A percentile compares a stretch with the other conserved stretches of the same genome.
Conservation (phyloP, 2,797 vertebrate species). For the Bryconaethiops microstoma region DNA sequence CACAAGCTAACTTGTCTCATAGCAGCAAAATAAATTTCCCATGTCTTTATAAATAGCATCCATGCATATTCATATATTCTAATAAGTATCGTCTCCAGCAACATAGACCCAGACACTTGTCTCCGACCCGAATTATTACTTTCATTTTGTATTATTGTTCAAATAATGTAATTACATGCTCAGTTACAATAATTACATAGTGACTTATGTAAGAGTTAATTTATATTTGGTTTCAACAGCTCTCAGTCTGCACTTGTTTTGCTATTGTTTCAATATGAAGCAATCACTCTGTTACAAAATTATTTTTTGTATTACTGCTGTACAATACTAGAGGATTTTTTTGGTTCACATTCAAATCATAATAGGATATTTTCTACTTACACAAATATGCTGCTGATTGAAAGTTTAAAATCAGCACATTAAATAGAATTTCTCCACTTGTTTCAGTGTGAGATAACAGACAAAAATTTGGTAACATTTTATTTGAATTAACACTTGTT, state of each 20-base stretch:
- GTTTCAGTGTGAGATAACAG: neutral
- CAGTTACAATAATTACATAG: neutral
- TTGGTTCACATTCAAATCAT: too few relatives aligned
- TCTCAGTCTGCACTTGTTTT: neutral
- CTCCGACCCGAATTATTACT: too few relatives aligned
- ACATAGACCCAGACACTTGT: slow-evolving; percentile 20
- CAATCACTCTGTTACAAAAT: too few relatives aligned
- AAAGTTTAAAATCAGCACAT: neutral
- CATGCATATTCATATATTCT: slow-evolving; percentile 28
- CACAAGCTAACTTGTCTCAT: slow-evolving; percentile 16
- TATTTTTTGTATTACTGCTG: too few relatives aligned
- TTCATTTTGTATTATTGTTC: neutral
- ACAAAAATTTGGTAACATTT: too few relatives aligned
- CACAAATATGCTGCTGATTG: neutral
- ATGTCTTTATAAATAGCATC: slow-evolving; percentile 23
- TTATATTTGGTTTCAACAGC: too few relatives aligned
- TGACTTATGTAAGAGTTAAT: neutral
- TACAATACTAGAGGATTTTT: too few relatives aligned
- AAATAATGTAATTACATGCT: neutral
- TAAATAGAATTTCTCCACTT: neutral
- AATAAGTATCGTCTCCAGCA: slow-evolving; percentile 29
- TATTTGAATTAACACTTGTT: too few relatives aligned
- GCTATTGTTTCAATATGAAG: neutral
- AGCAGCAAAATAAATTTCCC: slow-evolving; percentile 21
- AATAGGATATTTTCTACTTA: neutral